A percentile compares a stretch with the other conserved stretches of the same genome.
Conservation (phyloP, 2,113 vertebrate genomes). For the Macrotus californicus region DNA sequence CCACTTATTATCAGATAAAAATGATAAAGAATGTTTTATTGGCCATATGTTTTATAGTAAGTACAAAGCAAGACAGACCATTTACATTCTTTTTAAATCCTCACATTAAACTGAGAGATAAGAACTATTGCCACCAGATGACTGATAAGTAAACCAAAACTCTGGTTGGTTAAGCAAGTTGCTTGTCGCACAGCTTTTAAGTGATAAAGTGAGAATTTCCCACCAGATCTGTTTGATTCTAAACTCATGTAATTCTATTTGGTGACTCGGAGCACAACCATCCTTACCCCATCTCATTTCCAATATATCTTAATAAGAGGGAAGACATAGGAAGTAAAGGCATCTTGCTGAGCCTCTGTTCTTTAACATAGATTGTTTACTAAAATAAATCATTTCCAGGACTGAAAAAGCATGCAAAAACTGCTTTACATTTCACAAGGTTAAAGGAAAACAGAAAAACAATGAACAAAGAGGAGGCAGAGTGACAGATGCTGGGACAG, state of each 20-base stretch:
- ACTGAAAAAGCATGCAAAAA: neutral
- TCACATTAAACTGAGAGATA: neutral
- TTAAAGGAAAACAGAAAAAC: constrained; percentile 55
- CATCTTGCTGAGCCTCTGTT: neutral
- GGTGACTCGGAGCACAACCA: neutral
- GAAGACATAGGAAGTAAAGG: neutral
- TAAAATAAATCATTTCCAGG: neutral
- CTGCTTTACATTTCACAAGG: neutral
- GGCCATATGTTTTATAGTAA: neutral
- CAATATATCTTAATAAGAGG: neutral
- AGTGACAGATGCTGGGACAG: constrained; percentile 38
- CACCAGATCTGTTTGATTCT: neutral
- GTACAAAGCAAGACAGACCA: neutral
- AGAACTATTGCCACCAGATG: neutral
- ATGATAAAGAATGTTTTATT: neutral
- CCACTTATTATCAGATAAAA: neutral
- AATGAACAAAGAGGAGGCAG: constrained; percentile 32
- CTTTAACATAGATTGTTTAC: neutral
- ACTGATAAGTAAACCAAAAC: neutral
- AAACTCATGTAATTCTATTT: neutral
- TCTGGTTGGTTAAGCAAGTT: neutral
- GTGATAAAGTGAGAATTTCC: neutral
- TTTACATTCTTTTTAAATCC: neutral
- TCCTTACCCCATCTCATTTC: neutral
- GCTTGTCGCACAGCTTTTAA: neutral